Conservation (phyloP, 2,113 vertebrate species). For the Azemiops feae region DNA sequence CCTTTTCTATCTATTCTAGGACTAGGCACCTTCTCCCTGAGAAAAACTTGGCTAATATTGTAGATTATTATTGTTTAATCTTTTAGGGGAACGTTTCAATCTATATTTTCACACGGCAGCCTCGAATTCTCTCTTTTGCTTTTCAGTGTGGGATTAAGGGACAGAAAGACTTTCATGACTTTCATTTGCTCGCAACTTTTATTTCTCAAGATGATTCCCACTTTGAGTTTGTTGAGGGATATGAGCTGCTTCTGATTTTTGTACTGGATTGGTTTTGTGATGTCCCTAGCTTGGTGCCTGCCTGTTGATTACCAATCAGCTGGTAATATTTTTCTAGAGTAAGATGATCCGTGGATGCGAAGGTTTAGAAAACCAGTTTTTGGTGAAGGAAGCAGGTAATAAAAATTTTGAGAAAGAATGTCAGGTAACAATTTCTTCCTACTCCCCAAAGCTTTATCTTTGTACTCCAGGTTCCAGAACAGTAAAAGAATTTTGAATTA, state of each 20-base stretch:
- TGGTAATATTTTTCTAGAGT: not conserved
- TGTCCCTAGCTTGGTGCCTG: not conserved
- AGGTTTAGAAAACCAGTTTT: not conserved
- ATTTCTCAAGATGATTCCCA: not conserved
- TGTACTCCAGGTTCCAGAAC: not conserved
- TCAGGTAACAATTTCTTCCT: not conserved
- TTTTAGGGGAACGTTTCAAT: not conserved
- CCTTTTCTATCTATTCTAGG: conserved; percentile 3
- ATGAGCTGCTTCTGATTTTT: not conserved
- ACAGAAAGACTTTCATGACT: not conserved
- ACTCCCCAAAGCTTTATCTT: not conserved
- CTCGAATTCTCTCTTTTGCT: not conserved
- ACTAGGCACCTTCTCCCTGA: not conserved
- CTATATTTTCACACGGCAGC: not conserved
- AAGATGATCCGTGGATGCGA: not conserved
- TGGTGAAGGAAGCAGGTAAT: no score
- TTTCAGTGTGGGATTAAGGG: not conserved
- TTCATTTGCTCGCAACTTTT: not conserved
- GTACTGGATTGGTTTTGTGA: not conserved
- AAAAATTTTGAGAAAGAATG: not conserved
- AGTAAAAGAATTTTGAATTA: not conserved
- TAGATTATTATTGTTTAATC: not conserved
- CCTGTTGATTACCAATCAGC: not conserved
- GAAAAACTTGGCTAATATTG: not conserved
- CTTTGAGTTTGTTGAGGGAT: not conserved